A percentile compares a stretch with the other conserved stretches of the same genome.
These are phyloP conservation scores for Phycodurus eques DNA, from an alignment of 2,113 vertebrate genomes.

Conservation along the genomic window DNA sequence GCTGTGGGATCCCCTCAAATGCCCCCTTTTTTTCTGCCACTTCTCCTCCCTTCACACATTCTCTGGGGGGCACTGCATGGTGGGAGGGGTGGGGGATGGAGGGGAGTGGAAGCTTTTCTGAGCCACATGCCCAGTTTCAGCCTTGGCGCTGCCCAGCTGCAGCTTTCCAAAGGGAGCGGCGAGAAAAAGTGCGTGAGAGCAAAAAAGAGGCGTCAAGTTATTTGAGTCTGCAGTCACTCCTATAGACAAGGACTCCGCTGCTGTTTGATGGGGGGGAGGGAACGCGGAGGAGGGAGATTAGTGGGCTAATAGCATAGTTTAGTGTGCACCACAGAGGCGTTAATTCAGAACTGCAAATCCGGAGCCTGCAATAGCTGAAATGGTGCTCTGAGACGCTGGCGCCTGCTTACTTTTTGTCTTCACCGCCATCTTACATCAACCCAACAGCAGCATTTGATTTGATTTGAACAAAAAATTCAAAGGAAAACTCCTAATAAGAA, in stretches of 20 bases:
- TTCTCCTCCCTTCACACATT: slow-evolving; percentile 57
- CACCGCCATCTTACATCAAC: slow-evolving; percentile 27
- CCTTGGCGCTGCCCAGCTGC: slow-evolving; percentile 62
- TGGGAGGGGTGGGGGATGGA: slow-evolving; percentile 29
- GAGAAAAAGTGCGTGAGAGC: slow-evolving; percentile 17
- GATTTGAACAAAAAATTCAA: neutral
- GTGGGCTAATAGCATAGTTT: slow-evolving; percentile 46
- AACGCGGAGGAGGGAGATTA: slow-evolving; percentile 48
- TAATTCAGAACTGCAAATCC: slow-evolving; percentile 63
- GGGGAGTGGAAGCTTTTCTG: slow-evolving; percentile 41
- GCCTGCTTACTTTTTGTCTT: slow-evolving; percentile 34
- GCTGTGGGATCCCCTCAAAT: slow-evolving; percentile 44
- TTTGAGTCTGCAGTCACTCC: slow-evolving; percentile 51
- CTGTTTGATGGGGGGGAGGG: slow-evolving; percentile 42
- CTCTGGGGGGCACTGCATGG: slow-evolving; percentile 58
- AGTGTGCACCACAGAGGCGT: slow-evolving; percentile 47
- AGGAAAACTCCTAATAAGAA: neutral
- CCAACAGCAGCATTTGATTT: neutral
- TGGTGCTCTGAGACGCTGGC: slow-evolving; percentile 42
- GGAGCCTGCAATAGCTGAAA: slow-evolving; percentile 60
- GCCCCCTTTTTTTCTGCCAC: slow-evolving; percentile 35
- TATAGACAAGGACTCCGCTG: slow-evolving; percentile 49
- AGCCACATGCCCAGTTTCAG: slow-evolving; percentile 56
- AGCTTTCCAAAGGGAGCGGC: slow-evolving; percentile 38
- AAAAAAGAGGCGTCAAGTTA: slow-evolving; percentile 41